These are phyloP conservation scores for Marmota flaviventris DNA, from an alignment of 2,113 vertebrate species.

Conservation along the genomic window DNA sequence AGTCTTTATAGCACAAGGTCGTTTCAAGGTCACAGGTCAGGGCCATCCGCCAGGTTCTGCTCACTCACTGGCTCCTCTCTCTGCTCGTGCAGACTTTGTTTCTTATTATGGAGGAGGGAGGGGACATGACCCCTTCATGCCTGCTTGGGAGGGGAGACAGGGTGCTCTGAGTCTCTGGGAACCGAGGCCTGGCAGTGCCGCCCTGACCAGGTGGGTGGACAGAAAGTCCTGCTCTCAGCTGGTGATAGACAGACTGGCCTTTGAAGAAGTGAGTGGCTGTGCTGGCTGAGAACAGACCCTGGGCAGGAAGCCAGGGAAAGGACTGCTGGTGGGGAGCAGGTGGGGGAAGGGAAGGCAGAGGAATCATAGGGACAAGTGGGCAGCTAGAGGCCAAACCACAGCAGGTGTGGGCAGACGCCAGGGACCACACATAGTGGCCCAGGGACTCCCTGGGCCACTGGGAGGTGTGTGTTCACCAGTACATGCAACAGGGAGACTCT, in stretches of 20 bases:
- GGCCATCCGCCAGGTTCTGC: too few relatives aligned
- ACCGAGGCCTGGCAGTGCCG: too few relatives aligned
- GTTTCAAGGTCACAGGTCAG: too few relatives aligned
- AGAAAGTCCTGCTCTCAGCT: background rate
- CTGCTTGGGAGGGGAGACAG: background rate
- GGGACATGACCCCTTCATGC: background rate
- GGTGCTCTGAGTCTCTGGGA: background rate
- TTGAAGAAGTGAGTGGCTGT: too few relatives aligned
- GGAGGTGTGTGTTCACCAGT: background rate
- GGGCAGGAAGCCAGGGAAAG: background rate
- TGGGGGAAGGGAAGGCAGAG: background rate
- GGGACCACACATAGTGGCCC: too few relatives aligned
- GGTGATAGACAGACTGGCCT: too few relatives aligned
- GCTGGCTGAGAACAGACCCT: background rate
- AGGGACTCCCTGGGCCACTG: background rate
- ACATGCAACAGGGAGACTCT: background rate
- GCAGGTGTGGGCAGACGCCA: too few relatives aligned
- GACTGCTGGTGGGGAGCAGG: background rate
- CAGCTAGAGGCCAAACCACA: background rate
- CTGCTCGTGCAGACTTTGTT: too few relatives aligned
- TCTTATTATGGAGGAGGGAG: too few relatives aligned
- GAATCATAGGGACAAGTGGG: background rate
- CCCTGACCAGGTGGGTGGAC: background rate
- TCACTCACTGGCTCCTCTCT: too few relatives aligned
- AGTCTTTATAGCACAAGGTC: background rate